Conservation (phyloP, 2,888 invertebrate genomes). For the Dicyrtoma fusca region DNA sequence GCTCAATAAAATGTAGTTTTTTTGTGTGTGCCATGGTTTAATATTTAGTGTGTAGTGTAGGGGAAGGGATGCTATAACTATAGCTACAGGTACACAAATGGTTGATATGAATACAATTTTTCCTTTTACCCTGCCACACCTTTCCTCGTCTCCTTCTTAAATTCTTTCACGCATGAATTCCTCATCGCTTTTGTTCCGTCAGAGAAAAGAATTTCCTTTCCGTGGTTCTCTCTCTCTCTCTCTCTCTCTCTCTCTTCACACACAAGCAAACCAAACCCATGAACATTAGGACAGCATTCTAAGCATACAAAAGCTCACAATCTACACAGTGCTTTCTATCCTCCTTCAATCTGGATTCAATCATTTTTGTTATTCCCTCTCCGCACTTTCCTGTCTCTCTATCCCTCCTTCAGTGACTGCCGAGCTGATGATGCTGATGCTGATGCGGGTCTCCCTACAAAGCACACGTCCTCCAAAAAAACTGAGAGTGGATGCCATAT, state of each 20-base stretch:
- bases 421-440: no score
- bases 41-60: not conserved
- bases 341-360: no score
- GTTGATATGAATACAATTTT: slow-evolving; percentile 20
- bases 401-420: no score
- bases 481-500: not conserved
- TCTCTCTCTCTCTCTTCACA: not conserved
- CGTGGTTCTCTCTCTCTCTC: slow-evolving; percentile 7
- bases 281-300: no score
- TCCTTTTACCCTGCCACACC: slow-evolving; percentile 20
- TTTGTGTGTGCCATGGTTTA: no score
- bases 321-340: no score
- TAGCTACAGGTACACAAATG: not conserved
- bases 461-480: no score
- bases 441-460: no score
- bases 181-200: slow-evolving; percentile 27
- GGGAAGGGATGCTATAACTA: not conserved
- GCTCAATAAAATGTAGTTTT: no score
- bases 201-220: slow-evolving; percentile 4
- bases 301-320: no score
- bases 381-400: no score
- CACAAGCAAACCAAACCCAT: not conserved
- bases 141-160: not conserved
- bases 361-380: no score
- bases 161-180: slow-evolving; percentile 21